Evolutionary conservation across 2,113 vertebrate genomes (phyloP).

Genomic region (Neofelis nebulosa): DNA sequence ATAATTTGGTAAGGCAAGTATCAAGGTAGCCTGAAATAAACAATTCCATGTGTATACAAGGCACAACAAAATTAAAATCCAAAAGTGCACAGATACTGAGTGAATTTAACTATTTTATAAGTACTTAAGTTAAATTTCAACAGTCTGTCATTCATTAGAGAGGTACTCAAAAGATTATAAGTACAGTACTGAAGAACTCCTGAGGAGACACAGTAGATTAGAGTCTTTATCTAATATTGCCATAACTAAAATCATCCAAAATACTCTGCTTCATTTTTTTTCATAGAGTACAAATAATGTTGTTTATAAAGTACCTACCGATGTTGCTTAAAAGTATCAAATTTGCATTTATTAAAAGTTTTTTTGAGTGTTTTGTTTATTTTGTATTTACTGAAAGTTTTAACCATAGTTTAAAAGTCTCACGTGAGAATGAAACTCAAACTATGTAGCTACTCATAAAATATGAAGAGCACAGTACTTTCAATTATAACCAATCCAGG

Average conservation of each 20-base stretch:
- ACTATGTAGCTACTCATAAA: neutral
- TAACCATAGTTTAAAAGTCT: conserved; percentile 28
- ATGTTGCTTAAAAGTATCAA: neutral
- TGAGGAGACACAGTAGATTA: neutral
- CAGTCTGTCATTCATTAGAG: neutral
- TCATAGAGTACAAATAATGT: neutral
- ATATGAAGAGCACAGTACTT: neutral
- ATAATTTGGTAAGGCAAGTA: conserved; percentile 1
- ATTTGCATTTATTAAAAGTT: neutral
- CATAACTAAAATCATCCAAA: neutral
- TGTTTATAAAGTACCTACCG: neutral
- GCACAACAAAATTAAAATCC: neutral
- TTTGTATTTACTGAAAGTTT: neutral
- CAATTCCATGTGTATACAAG: neutral
- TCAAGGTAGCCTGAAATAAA: conserved; percentile 30
- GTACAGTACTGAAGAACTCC: neutral
- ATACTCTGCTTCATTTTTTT: neutral
- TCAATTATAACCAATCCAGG: neutral
- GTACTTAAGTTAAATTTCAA: conserved; percentile 18
- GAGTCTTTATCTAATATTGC: neutral
- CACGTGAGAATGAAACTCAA: neutral
- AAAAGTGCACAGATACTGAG: neutral
- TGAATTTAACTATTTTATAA: neutral
- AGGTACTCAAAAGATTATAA: neutral
- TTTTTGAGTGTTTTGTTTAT: neutral